Conservation (phyloP, 1,140 invertebrate species). For the Drosophila neocordata region DNA sequence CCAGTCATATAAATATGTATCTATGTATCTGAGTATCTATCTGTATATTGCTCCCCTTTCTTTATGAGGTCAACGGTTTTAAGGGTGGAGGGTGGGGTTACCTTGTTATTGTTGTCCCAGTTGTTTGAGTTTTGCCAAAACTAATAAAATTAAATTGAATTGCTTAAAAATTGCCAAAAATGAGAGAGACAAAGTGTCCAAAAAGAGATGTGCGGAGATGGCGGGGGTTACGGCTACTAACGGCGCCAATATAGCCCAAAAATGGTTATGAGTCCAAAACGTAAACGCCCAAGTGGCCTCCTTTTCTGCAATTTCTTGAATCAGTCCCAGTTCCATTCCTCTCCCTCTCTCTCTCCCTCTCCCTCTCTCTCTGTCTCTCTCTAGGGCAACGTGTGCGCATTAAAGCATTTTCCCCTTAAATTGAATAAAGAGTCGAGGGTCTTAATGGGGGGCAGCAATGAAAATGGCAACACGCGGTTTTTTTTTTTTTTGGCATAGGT, state of each 20-base stretch:
- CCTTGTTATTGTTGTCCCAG: conserved; percentile 74
- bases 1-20: conserved; percentile 77
- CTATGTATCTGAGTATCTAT: conserved; percentile 34
- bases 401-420: conserved; percentile 70
- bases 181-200: conserved; percentile 74
- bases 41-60: conserved; percentile 1
- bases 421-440: conserved; percentile 74
- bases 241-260: conserved; percentile 53
- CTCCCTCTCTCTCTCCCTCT: neutral
- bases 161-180: conserved; percentile 81
- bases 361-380: neutral
- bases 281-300: conserved; percentile 40
- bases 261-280: conserved; percentile 63
- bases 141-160: conserved; percentile 82
- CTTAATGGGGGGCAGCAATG: conserved; percentile 40
- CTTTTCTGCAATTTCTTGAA: conserved; percentile 23
- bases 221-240: neutral
- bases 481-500: neutral
- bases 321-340: neutral
- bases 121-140: conserved; percentile 78
- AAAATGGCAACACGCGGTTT: neutral
- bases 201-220: conserved; percentile 7
- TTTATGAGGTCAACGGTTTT: conserved; percentile 61
- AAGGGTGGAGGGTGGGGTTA: conserved; percentile 15
- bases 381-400: conserved; percentile 65